Evolutionary conservation across 1,140 invertebrate genomes (phyloP).

Genomic region (Habropoda laboriosa): DNA sequence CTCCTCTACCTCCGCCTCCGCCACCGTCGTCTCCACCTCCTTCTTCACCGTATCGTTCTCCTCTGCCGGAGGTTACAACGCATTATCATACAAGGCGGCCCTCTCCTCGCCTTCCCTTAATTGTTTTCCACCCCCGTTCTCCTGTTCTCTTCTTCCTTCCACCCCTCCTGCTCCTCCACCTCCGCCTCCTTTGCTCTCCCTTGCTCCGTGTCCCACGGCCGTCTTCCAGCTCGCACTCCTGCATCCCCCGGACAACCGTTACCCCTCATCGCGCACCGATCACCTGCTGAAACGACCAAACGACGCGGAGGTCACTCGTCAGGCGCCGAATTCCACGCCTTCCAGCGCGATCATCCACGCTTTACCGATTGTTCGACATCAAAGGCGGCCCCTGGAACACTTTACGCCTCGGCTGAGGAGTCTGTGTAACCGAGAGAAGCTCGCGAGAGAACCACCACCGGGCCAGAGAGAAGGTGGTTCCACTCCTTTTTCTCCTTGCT

Average conservation of each 20-base stretch:
- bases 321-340: constrained; percentile 58
- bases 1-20: constrained; percentile 43
- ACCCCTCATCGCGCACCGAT: constrained; percentile 19
- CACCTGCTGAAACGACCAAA: constrained; percentile 55
- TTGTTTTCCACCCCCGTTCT: constrained; percentile 71
- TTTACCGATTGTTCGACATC: constrained; percentile 45
- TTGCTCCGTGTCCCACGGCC: background rate
- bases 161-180: too few species aligned
- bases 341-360: constrained; percentile 38
- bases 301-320: constrained; percentile 59
- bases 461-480: background rate
- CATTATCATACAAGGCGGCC: constrained; percentile 80
- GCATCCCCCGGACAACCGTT: background rate
- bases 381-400: constrained; percentile 45
- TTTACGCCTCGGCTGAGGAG: constrained; percentile 38
- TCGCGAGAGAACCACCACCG: background rate
- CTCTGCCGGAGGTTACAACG: constrained; percentile 72
- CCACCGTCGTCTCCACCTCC: constrained; percentile 52
- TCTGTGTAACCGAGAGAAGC: background rate
- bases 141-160: background rate
- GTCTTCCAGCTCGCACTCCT: background rate
- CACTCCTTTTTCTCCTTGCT: background rate
- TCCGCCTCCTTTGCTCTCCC: background rate
- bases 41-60: constrained; percentile 71
- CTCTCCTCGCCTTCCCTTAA: constrained; percentile 73